Evolutionary conservation across 2,113 vertebrate genomes (phyloP).

Genomic region (Todiramphus saurophagus): DNA sequence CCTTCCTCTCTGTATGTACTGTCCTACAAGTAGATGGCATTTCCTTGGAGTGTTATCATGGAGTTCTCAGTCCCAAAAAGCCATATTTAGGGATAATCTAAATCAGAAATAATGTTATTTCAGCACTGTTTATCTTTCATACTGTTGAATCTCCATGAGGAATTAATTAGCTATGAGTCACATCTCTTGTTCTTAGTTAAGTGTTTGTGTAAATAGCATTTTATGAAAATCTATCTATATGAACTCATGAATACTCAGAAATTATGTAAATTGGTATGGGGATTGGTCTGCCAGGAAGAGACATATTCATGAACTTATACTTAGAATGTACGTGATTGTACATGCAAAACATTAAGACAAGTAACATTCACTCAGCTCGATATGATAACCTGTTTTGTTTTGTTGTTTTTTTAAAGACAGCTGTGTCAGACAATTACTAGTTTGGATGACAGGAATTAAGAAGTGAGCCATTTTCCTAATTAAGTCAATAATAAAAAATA

Average conservation of each 20-base stretch:
- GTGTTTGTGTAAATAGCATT: background rate
- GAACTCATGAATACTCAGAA: background rate
- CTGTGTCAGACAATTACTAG: background rate
- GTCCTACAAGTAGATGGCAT: background rate
- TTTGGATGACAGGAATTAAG: background rate
- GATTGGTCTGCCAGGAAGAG: background rate
- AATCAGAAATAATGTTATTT: background rate
- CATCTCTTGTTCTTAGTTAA: background rate
- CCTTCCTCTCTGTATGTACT: background rate
- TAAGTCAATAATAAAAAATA: background rate
- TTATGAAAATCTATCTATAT: background rate
- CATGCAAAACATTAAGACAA: background rate
- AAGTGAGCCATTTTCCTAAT: background rate
- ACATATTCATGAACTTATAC: background rate
- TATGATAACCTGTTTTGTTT: background rate
- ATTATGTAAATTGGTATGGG: background rate
- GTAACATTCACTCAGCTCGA: background rate
- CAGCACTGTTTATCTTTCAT: background rate
- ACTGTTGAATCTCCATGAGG: background rate
- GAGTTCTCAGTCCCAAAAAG: background rate
- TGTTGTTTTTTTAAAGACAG: background rate
- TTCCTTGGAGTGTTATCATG: background rate
- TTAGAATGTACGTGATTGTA: background rate
- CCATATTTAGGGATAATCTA: background rate
- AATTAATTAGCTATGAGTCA: background rate